Evolutionary conservation across 2,113 vertebrate genomes (phyloP).

Genomic region (Microtus richardsoni): DNA sequence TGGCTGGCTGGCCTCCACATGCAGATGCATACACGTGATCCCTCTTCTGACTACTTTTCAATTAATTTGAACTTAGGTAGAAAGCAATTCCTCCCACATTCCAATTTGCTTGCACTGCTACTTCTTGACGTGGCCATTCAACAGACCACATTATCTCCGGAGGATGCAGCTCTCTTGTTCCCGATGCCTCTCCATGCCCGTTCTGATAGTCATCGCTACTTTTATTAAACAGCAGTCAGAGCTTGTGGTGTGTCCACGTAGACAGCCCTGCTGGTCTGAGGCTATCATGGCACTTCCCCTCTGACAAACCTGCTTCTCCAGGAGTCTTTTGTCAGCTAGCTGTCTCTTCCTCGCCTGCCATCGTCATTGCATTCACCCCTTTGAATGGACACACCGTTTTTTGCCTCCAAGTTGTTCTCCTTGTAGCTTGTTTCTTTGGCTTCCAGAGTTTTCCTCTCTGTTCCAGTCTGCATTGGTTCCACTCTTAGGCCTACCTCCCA

Average conservation of each 20-base stretch:
- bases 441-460: neutral
- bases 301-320: neutral
- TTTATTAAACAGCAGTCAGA: constrained; percentile 3
- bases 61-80: neutral
- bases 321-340: neutral
- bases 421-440: neutral
- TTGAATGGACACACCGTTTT: neutral
- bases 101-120: neutral
- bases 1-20: neutral
- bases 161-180: neutral
- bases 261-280: neutral
- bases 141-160: neutral
- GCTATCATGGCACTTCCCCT: neutral
- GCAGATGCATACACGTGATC: too few species aligned
- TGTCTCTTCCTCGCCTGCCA: neutral
- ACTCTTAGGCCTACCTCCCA: neutral
- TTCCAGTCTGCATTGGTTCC: neutral
- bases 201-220: neutral
- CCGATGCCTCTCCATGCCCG: neutral
- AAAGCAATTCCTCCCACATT: neutral
- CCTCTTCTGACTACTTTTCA: neutral
- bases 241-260: neutral
- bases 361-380: neutral
- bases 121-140: constrained; percentile 8
- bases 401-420: neutral